phyloP scores from a whole-genome alignment of 1,140 invertebrate genomes.

The Archivesica marissinica region DNA sequence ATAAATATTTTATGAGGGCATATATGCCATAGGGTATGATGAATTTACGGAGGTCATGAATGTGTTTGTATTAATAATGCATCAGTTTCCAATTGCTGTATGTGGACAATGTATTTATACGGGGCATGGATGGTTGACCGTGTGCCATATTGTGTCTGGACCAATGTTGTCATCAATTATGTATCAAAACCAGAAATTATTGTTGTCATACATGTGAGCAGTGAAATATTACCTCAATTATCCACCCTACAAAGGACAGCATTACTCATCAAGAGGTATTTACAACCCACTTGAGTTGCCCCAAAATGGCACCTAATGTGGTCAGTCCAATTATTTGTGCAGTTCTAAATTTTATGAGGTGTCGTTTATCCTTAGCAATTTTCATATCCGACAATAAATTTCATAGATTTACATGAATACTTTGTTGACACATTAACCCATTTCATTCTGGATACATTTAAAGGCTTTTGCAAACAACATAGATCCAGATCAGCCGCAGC shows the following conservation, averaged over 20 bases:
- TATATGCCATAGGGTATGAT: not conserved
- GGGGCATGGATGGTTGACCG: not conserved
- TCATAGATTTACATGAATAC: not conserved
- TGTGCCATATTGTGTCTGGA: slow-evolving; percentile 27
- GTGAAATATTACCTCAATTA: slow-evolving; percentile 14
- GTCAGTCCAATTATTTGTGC: too few species aligned
- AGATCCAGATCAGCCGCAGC: too few species aligned
- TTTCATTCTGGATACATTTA: not conserved
- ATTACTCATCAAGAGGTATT: slow-evolving; percentile 12
- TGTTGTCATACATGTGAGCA: slow-evolving; percentile 15
- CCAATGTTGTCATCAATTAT: slow-evolving; percentile 29
- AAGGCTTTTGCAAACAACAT: not conserved
- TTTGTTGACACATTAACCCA: slow-evolving; percentile 9
- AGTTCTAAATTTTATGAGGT: not conserved
- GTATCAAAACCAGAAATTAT: slow-evolving; percentile 41
- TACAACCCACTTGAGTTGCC: not conserved
- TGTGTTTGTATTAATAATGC: not conserved
- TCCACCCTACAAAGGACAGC: not conserved
- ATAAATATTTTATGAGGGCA: too few species aligned
- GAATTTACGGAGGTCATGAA: slow-evolving; percentile 26
- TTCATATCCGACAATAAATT: slow-evolving; percentile 12
- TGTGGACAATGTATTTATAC: not conserved
- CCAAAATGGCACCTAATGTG: not conserved
- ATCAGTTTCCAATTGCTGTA: not conserved
- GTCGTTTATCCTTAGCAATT: slow-evolving; percentile 8